Base-by-base conservation (phyloP, 2,888 invertebrate species). In the Drosophila quinaria region DNA sequence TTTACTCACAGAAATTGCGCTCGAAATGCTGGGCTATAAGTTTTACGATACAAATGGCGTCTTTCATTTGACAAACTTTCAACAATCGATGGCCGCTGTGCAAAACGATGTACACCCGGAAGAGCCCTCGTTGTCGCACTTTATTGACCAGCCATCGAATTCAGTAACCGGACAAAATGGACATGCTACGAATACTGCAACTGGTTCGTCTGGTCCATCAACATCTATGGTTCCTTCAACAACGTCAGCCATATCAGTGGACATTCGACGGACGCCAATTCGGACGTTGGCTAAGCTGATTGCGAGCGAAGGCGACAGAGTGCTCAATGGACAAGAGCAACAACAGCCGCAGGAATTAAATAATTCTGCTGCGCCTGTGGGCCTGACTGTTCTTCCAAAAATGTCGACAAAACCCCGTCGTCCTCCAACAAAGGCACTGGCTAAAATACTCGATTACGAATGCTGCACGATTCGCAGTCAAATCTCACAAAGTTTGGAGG, bases 11-110 rank as follows among this genome's bases (percentile, higher is more conserved):
- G 92, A 92, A 89, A 91, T 92, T 10, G 92, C 92, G 3, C 78
- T 92, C 3, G 92, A 92, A 83, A 91, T 92, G 92, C 58, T 92
- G 44, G 92, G 92, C n/a, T 92, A 90, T 50, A 92, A 91, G 63
- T 92, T 90, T 47, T 92, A 91, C 64, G 91, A 92, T 33, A 88
- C 90, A 8, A 83, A 91, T 68, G 92, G 92, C 0, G 69, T 73
- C 1, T 87, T 80, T 47, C 90, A 90, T 25, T 73, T 82, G 11
- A 92, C 91, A 4, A 91, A 90, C 69, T 92, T 92, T 55, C 91
- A 91, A 65, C 75, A 74, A 51, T 15, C 76, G 6, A 54, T 64
- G 42, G 15, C 73, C 39, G 19, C 59, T 5, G 67, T 59, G 0
- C 70, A 71, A 15, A 3, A 31, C 9, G 82, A 84, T 5, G n/a